Evolutionary conservation across 2,113 vertebrate genomes (phyloP).

Genomic region (Anhinga rufa): DNA sequence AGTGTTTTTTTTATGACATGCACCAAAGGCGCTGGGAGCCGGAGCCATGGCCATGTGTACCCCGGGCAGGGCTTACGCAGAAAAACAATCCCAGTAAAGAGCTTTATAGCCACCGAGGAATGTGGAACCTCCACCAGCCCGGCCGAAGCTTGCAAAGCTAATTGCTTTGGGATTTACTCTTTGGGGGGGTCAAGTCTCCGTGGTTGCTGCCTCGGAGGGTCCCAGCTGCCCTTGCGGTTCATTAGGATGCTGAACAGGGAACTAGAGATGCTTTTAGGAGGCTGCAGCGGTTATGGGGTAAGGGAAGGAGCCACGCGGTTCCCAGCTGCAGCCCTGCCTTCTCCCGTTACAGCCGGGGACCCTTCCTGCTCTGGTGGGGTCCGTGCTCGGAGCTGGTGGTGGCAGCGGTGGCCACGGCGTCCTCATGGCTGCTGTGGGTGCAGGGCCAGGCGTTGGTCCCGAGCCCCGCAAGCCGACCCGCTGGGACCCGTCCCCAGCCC

Average conservation of each 20-base stretch:
- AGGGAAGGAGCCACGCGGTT: constrained; percentile 11
- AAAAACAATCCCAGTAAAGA: constrained; percentile 49
- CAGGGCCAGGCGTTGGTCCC: background rate
- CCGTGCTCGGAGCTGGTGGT: accelerated
- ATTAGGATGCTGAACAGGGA: constrained; percentile 47
- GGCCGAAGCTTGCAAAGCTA: constrained; percentile 20
- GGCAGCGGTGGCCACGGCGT: accelerated
- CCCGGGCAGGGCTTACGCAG: constrained; percentile 12
- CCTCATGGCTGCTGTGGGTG: accelerated
- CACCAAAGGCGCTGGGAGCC: constrained; percentile 15
- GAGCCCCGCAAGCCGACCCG: accelerated
- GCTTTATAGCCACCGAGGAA: constrained; percentile 56
- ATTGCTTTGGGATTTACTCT: constrained; percentile 56
- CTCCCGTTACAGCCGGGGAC: background rate
- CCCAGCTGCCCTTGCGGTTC: constrained; percentile 51
- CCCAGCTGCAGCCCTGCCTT: background rate
- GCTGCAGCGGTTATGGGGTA: constrained; percentile 8
- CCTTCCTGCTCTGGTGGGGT: background rate
- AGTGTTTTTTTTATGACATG: background rate
- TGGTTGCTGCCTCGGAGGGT: constrained; percentile 27
- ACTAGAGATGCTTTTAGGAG: constrained; percentile 47
- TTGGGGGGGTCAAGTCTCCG: constrained; percentile 17
- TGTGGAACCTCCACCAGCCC: constrained; percentile 36
- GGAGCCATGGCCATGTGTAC: background rate
- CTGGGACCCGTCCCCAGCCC: background rate